These are phyloP conservation scores for Thalassoma bifasciatum DNA, from an alignment of 2,113 vertebrate genomes.

Conservation along the genomic window DNA sequence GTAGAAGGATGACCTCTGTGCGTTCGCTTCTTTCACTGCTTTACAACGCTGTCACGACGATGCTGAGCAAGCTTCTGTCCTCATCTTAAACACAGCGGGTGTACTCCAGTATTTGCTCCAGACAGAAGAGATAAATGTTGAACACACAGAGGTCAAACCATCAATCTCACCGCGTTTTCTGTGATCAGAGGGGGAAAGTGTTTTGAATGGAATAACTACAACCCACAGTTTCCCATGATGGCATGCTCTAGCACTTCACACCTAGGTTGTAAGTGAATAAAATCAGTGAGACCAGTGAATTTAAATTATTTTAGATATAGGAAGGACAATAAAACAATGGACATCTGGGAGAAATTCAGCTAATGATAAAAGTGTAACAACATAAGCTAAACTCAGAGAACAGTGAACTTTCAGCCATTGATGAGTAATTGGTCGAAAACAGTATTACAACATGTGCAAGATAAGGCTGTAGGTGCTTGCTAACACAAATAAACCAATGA, in stretches of 20 bases:
- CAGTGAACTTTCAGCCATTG: not conserved
- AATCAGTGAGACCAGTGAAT: not conserved
- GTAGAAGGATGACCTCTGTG: slow-evolving; percentile 22
- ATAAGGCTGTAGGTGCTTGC: no score
- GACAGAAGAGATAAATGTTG: slow-evolving; percentile 43
- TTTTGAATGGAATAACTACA: slow-evolving; percentile 22
- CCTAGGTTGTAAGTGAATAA: not conserved
- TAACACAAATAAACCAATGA: no score
- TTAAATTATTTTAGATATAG: no score
- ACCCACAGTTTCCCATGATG: not conserved
- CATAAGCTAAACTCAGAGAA: not conserved
- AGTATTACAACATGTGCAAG: no score
- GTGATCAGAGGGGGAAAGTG: slow-evolving; percentile 5
- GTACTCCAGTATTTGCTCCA: slow-evolving; percentile 17
- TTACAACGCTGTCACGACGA: slow-evolving; percentile 17
- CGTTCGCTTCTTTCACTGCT: slow-evolving; percentile 9
- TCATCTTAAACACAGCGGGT: slow-evolving; percentile 10
- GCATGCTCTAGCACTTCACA: not conserved
- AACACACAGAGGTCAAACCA: slow-evolving; percentile 39
- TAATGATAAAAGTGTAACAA: not conserved
- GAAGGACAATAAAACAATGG: no score
- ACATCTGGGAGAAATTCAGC: not conserved
- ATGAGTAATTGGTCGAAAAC: no score
- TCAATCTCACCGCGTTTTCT: slow-evolving; percentile 20
- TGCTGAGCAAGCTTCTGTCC: slow-evolving; percentile 39